These are phyloP conservation scores for Setipinna tenuifilis DNA, from an alignment of 2,797 vertebrate genomes.

Conservation along the genomic window DNA sequence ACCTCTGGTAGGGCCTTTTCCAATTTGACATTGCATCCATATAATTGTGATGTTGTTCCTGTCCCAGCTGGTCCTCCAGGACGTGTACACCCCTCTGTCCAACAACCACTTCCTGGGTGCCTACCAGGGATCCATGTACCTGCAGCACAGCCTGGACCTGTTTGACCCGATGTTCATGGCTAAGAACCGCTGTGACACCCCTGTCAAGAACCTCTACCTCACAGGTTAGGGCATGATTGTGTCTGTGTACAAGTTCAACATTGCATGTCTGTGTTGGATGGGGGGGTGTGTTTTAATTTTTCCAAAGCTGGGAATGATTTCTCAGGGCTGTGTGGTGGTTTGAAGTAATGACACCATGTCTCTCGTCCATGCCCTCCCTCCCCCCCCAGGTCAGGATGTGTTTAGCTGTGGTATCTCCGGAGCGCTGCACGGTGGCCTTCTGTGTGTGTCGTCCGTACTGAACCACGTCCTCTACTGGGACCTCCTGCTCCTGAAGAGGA, in stretches of 20 bases:
- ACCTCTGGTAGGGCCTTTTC: too few species aligned
- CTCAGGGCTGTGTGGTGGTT: too few species aligned
- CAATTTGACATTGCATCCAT: too few species aligned
- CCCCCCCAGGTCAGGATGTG: constrained; percentile 83
- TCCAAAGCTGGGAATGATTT: too few species aligned
- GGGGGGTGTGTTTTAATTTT: too few species aligned
- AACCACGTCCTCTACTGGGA: constrained; percentile 82
- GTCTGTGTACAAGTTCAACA: too few species aligned
- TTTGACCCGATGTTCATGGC: constrained; percentile 77
- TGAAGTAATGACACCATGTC: too few species aligned
- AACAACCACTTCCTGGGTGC: constrained; percentile 83
- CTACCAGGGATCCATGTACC: constrained; percentile 85
- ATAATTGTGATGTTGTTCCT: neutral
- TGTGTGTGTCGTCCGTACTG: constrained; percentile 81
- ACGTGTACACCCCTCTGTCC: constrained; percentile 79
- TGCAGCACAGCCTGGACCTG: constrained; percentile 78
- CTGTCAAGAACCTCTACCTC: constrained; percentile 85
- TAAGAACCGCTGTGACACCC: constrained; percentile 79
- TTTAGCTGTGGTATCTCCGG: constrained; percentile 86
- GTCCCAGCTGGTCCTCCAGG: constrained; percentile 80
- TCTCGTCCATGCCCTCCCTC: too few species aligned
- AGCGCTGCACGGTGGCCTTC: constrained; percentile 83
- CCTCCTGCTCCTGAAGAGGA: constrained; percentile 82
- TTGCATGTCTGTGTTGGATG: too few species aligned
- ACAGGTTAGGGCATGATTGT: constrained; percentile 69